phyloP scores from a whole-genome alignment of 1,140 invertebrate genomes.

The Lutraria rhynchaena region DNA sequence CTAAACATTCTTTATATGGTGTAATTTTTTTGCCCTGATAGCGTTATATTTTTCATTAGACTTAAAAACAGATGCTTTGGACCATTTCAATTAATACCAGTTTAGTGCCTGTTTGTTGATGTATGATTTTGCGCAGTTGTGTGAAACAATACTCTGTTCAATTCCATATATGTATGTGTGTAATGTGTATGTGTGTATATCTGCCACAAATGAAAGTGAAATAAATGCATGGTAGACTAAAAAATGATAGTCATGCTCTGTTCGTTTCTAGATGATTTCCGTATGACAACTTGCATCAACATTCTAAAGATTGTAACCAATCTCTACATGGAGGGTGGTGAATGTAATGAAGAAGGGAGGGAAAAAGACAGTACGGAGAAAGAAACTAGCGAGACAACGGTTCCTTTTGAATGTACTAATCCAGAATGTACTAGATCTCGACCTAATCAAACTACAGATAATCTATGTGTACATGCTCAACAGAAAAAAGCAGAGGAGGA shows the following conservation, averaged over 20 bases:
- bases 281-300: constrained; percentile 92
- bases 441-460: constrained; percentile 60
- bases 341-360: constrained; percentile 69
- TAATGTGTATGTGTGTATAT: no score
- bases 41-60: no score
- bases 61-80: no score
- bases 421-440: constrained; percentile 72
- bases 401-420: constrained; percentile 66
- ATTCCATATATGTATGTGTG: neutral
- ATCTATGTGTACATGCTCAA: constrained; percentile 69
- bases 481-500: constrained; percentile 57
- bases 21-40: no score
- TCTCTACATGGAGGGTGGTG: constrained; percentile 78
- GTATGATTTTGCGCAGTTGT: neutral
- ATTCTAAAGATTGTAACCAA: constrained; percentile 86
- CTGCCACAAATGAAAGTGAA: neutral
- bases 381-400: neutral
- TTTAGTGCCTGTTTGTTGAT: no score
- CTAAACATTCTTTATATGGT: no score
- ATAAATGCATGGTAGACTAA: no score
- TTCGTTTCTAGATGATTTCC: constrained; percentile 88
- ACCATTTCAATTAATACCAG: no score
- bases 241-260: neutral
- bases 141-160: neutral
- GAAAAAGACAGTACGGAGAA: constrained; percentile 53